These are phyloP conservation scores for Zaprionus taronus DNA, from an alignment of 1,140 invertebrate genomes.

Conservation along the genomic window DNA sequence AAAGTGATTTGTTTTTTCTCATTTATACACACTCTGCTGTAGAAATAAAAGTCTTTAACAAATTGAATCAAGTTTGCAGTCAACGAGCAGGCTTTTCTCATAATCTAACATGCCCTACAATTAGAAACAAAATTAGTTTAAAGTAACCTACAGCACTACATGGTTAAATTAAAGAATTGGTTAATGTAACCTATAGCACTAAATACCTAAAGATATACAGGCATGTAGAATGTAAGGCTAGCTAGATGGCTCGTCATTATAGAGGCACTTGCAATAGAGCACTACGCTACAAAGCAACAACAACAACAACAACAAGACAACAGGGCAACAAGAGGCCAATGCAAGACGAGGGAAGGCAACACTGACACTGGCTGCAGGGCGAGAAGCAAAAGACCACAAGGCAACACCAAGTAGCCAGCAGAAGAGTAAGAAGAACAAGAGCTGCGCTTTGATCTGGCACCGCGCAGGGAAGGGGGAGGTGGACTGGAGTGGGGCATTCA, in stretches of 20 bases:
- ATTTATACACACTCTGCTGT: too few species aligned
- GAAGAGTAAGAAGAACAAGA: conserved; percentile 71
- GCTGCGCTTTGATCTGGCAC: conserved; percentile 61
- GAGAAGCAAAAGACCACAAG: conserved; percentile 35
- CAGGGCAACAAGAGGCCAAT: conserved; percentile 51
- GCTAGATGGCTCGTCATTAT: conserved; percentile 37
- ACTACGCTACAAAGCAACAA: conserved; percentile 19
- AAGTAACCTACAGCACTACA: too few species aligned
- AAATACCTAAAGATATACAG: too few species aligned
- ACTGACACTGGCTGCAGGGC: conserved; percentile 38
- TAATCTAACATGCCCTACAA: too few species aligned
- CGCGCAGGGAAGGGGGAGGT: conserved; percentile 22
- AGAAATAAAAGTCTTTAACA: too few species aligned
- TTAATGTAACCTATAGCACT: too few species aligned
- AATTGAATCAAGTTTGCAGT: too few species aligned
- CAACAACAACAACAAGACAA: conserved; percentile 7
- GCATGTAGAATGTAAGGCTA: not conserved
- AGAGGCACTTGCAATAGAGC: conserved; percentile 57
- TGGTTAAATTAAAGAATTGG: too few species aligned
- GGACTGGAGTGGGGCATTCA: conserved; percentile 23
- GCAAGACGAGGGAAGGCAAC: conserved; percentile 39
- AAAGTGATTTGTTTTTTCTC: too few species aligned
- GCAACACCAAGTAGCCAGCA: conserved; percentile 44
- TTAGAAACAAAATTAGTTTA: too few species aligned
- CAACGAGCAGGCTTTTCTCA: too few species aligned